Evolutionary conservation across 2,797 vertebrate species (phyloP), one percentile per base, ranked within the genome.

Genomic region (Enteromius trimaculatus): DNA sequence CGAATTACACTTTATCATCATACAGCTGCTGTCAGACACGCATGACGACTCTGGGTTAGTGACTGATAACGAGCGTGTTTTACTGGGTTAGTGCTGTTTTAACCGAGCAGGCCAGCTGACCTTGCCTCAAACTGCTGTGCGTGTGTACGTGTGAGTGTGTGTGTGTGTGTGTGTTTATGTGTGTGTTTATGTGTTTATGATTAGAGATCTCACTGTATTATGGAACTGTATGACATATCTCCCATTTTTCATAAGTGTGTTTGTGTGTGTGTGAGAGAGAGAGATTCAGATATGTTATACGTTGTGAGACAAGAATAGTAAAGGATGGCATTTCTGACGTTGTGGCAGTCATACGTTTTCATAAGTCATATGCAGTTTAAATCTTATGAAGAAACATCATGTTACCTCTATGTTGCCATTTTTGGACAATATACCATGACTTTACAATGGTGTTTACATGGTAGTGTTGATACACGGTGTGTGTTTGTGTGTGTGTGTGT

Each of bases 81-180:
- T 0, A 49, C 21, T 19, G 11, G n/a, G 23, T 44, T 69, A 19
- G 37, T 42, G 49, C 0, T 65, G 72, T 51, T 39, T 47, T 77
- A 64, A 39, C 23, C 13, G 42, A 29, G 66, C 26, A 64, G 69
- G 60, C 68, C 58, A 51, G 66, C 75, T 82, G 69, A 84, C 83
- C 76, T 79, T 84, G 68, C 44, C 17, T 71, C 64, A 62, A 11
- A 49, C 4, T 70, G 34, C 3, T 68, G 49, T 49, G 55, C 47
- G 53, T 49, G 69, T 23, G 17, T 47, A 58, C 44, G 55, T 26
- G 76, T 42, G 37, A 26, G 55, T 78, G 49, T 55, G 26, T 34
- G 23, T 10, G 72, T 34, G 68, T 49, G 53, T 34, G 69, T 76
- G 47, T 60, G 69, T 72, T n/a, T n/a, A n/a, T n/a, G 37, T 47